phyloP scores from a whole-genome alignment of 2,113 vertebrate genomes.

The Pedetes capensis region DNA sequence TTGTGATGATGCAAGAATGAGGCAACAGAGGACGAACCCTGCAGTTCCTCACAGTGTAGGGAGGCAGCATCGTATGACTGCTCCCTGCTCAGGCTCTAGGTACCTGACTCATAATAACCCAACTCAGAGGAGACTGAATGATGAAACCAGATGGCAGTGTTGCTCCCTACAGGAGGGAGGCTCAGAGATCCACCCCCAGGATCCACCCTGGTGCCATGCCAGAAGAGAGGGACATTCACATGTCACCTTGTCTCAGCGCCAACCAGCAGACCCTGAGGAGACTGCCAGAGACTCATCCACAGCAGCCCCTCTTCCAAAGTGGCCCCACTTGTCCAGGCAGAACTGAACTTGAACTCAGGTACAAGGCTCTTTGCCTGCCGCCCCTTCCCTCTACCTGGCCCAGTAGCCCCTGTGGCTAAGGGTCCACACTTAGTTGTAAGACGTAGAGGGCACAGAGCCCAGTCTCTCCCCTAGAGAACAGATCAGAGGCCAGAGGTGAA shows the following conservation, averaged over 20 bases:
- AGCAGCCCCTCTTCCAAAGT: neutral
- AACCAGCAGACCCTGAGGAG: neutral
- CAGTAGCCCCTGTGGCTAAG: neutral
- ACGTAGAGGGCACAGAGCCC: rapidly evolving
- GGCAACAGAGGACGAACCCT: rapidly evolving
- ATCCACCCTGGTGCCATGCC: neutral
- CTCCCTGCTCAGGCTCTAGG: neutral
- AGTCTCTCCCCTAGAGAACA: neutral
- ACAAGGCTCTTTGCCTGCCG: neutral
- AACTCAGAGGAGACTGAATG: neutral
- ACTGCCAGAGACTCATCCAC: rapidly evolving
- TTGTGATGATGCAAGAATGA: neutral
- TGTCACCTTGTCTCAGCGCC: rapidly evolving
- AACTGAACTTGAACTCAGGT: neutral
- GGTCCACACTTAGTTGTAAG: neutral
- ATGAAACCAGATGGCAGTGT: rapidly evolving
- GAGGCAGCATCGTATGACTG: neutral
- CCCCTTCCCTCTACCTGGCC: neutral
- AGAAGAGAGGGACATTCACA: neutral
- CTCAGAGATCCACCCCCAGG: neutral
- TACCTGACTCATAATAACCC: neutral
- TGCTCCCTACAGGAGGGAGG: neutral
- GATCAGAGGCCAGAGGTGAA: neutral
- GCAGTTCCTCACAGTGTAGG: neutral
- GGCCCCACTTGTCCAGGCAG: neutral